Evolutionary conservation across 2,113 vertebrate species (phyloP).

Genomic region (Salvelinus sp.): DNA sequence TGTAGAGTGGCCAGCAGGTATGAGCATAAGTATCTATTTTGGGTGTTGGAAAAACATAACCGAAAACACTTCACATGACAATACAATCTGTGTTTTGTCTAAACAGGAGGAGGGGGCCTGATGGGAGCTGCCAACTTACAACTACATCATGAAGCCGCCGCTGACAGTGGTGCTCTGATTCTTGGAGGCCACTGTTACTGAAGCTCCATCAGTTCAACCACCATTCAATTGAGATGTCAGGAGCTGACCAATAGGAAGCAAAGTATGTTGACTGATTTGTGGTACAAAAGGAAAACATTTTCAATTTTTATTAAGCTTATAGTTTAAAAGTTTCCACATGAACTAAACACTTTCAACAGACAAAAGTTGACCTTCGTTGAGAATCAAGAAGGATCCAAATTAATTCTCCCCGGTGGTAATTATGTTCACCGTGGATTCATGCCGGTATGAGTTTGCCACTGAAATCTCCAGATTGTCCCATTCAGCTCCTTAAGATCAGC

Average conservation of each 20-base stretch:
- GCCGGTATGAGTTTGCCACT: conserved; percentile 68
- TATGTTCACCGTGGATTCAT: conserved; percentile 68
- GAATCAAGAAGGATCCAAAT: conserved; percentile 41
- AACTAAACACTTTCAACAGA: conserved; percentile 56
- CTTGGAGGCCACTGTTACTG: conserved; percentile 68
- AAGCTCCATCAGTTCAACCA: conserved; percentile 81
- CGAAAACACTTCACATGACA: too few species aligned
- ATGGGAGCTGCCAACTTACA: conserved; percentile 72
- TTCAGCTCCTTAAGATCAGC: conserved; percentile 75
- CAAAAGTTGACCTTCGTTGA: conserved; percentile 72
- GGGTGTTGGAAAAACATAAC: too few species aligned
- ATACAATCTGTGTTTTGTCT: too few species aligned
- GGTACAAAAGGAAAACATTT: background rate
- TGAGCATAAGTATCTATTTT: too few species aligned
- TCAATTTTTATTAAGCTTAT: background rate
- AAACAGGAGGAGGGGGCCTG: conserved; percentile 50
- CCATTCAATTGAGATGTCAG: conserved; percentile 70
- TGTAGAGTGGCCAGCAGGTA: conserved; percentile 60
- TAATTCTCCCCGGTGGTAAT: conserved; percentile 35
- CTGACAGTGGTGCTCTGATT: conserved; percentile 67
- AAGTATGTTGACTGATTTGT: conserved; percentile 61
- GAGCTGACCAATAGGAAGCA: conserved; percentile 74
- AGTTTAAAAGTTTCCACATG: background rate
- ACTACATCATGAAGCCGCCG: conserved; percentile 75
- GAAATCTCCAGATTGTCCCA: conserved; percentile 71